Base-by-base conservation (phyloP, 2,888 invertebrate species). In the Athripsodes cinereus region DNA sequence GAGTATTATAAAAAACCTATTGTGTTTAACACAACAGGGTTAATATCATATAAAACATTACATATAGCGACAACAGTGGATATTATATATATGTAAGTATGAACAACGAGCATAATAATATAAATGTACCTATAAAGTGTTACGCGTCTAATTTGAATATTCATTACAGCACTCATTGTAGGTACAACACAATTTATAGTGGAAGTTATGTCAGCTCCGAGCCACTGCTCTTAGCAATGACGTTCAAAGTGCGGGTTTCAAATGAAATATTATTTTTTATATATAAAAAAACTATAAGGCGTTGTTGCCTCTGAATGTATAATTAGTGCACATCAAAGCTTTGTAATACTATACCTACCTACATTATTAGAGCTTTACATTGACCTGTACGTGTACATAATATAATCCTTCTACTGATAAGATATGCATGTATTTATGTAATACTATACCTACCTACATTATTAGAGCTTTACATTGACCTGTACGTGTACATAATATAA, bases 121-220 rank as follows among this genome's bases (percentile, higher is more conserved):
- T 6, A 11, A 8, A 31, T 3, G 40, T 40, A 40, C n/a, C n/a
- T 40, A 40, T 16, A 40, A 40, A 40, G 40, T 40, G 40, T 40
- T 40, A 40, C 40, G 40, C 40, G 13, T 40, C 40, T 40, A 40
- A 40, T 40, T 40, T 40, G 40, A 40, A 40, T 40, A 40, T 40
- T 40, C 40, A 40, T 40, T 40, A 16, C 40, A 40, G 40, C 40
- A 40, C 8, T 16, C 13, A 40, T 40, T 40, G 40, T 40, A 40
- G 40, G 40, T 16, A 40, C 5, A 40, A 16, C 40, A 40, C 8
- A 40, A 16, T 40, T 40, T 40, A 40, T 40, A 13, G 40, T 40
- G 40, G 26, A 40, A 8, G 40, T 40, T 40, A 16, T 40, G 40
- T 40, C 40, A 40, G 40, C 40, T 40, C 13, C 40, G 40, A 40